Evolutionary conservation across 1,140 invertebrate genomes (phyloP), one percentile per base, ranked within the genome.

Genomic region (Phymorhynchus buccinoides): DNA sequence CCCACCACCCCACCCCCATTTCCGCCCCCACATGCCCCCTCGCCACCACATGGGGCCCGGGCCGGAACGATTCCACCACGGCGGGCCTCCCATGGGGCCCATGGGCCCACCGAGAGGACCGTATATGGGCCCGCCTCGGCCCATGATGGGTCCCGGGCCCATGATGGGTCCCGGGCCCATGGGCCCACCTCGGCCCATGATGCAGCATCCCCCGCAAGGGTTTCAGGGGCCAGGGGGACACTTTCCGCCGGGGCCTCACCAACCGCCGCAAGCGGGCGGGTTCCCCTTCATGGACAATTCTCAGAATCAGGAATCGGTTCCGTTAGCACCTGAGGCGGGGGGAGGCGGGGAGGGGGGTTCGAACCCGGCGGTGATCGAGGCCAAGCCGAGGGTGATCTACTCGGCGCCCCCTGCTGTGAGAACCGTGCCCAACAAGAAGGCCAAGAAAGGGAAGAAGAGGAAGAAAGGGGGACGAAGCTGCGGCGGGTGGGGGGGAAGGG

Each of bases 371-470:
- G 85, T 89, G 0, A 90, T 89, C 52, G 91, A 91, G 48, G 92
- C 81, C 22, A 83, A 90, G 80, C 90, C 91, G 12, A 93, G 90
- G 87, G 89, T 93, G 22, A 88, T 92, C 16, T 92, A 92, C 84
- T 88, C 91, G 37, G 91, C 91, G 32, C 88, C 91, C 0, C 91
- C 91, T 14, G 87, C 91, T 14, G 87, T 90, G 9, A 89, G 88
- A 66, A 90, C 66, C 35, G 85, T 88, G 52, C 77, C 79, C 44
- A 44, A 88, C n/a, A 87, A 88, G 84, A 86, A 85, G 75, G 3
- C 81, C 12, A 71, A 71, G 66, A 83, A 83, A 39, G 44, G 84
- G 94, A 94, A 93, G 97, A n/a, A 95, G 91, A 94, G 95, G 73
- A 96, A 95, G 90, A 95, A 42, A 88, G 87, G 32, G 87, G 86